A percentile compares a stretch with the other conserved stretches of the same genome.
Evolutionary conservation across 2,113 vertebrate genomes (phyloP).

Genomic region (Pithys albifrons): DNA sequence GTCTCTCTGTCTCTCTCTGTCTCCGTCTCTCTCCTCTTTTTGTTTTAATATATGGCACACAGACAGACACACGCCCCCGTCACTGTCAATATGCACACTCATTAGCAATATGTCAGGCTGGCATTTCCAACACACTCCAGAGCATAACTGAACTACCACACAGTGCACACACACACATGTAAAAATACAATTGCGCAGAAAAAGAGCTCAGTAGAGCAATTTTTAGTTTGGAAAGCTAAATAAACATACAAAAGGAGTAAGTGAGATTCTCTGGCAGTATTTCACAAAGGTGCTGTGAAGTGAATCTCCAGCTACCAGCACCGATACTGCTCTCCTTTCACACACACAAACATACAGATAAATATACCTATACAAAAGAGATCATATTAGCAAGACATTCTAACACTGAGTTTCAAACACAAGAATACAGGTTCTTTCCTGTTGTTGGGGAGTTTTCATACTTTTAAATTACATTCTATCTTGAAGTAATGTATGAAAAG

Average conservation of each 20-base stretch:
- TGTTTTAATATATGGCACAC: conserved; percentile 60
- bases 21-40: conserved; percentile 53
- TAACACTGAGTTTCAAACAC: background rate
- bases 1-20: conserved; percentile 54
- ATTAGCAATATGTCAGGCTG: conserved; percentile 74
- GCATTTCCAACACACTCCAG: conserved; percentile 70
- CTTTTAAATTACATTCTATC: background rate
- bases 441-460: background rate
- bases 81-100: conserved; percentile 73
- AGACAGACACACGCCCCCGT: conserved; percentile 54
- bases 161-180: background rate
- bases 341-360: background rate
- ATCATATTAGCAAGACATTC: background rate
- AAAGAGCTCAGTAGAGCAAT: background rate
- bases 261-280: background rate
- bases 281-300: background rate
- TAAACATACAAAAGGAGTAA: background rate
- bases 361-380: background rate
- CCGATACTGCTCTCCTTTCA: background rate
- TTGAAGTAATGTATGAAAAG: background rate
- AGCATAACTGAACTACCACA: conserved; percentile 60
- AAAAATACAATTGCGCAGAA: conserved; percentile 9
- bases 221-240: conserved; percentile 25
- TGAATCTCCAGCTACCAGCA: background rate
- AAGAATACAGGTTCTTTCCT: background rate